A percentile compares a stretch with the other conserved stretches of the same genome.
phyloP scores from a whole-genome alignment of 2,888 invertebrate genomes.

The Balanococcus diminutus region DNA sequence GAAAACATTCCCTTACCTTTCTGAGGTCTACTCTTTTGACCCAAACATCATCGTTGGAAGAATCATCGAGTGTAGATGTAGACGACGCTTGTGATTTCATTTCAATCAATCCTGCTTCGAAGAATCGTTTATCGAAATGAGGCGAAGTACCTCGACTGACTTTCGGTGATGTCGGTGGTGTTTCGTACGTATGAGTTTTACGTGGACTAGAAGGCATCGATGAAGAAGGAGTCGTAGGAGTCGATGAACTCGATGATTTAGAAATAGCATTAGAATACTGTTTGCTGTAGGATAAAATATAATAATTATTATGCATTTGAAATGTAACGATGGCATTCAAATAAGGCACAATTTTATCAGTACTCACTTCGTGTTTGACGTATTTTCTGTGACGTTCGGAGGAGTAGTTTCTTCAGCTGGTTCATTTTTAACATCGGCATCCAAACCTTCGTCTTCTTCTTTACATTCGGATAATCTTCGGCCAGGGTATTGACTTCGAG shows the following conservation, averaged over 20 bases:
- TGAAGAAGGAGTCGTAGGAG: constrained; percentile 54
- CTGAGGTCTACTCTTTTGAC: constrained; percentile 67
- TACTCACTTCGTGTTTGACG: constrained; percentile 23
- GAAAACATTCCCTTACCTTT: constrained; percentile 55
- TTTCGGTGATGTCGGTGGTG: constrained; percentile 57
- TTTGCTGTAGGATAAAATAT: constrained; percentile 10
- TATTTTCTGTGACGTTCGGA: constrained; percentile 2
- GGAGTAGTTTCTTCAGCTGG: constrained; percentile 29
- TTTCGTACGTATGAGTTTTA: constrained; percentile 56
- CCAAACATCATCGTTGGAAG: constrained; percentile 73
- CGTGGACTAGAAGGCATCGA: constrained; percentile 57
- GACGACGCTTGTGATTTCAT: constrained; percentile 77
- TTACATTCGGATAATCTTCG: constrained; percentile 80
- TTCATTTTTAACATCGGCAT: constrained; percentile 54
- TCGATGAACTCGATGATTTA: constrained; percentile 51
- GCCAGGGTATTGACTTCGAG: constrained; percentile 62
- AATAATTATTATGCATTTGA: neutral
- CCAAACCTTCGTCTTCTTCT: constrained; percentile 74
- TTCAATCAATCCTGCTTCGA: constrained; percentile 81
- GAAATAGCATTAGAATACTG: constrained; percentile 30
- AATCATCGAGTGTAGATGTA: constrained; percentile 66
- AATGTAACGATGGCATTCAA: neutral
- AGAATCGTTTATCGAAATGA: constrained; percentile 79
- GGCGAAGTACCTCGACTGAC: constrained; percentile 62
- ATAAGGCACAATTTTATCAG: neutral